These are phyloP conservation scores for Piscicola geometra DNA, from an alignment of 2,888 invertebrate genomes.

Conservation along the genomic window DNA sequence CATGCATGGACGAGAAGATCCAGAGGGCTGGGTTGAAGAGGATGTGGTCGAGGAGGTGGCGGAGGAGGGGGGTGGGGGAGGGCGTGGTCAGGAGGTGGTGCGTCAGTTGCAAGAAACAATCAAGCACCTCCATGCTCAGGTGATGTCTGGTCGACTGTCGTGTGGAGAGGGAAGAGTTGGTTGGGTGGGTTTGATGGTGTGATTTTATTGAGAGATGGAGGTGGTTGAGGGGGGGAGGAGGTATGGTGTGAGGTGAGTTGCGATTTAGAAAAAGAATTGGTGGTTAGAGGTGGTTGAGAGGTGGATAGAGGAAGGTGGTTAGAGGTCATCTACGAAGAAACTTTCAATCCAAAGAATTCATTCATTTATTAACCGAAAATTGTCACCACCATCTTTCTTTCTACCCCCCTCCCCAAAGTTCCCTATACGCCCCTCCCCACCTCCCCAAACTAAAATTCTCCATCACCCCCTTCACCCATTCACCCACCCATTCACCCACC, in stretches of 20 bases:
- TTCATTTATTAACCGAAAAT: too few species aligned
- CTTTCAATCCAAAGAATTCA: too few species aligned
- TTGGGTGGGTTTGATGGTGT: background rate
- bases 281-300: background rate
- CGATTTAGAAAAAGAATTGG: background rate
- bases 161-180: background rate
- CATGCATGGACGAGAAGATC: conserved; percentile 94
- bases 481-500: too few species aligned
- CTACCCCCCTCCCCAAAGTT: too few species aligned
- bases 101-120: conserved; percentile 59
- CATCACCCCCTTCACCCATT: too few species aligned
- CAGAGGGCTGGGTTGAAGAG: conserved; percentile 98
- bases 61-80: conserved; percentile 54
- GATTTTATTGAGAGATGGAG: background rate
- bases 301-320: too few species aligned
- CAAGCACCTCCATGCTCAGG: conserved; percentile 84
- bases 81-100: conserved; percentile 53
- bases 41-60: conserved; percentile 94
- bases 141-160: conserved; percentile 65
- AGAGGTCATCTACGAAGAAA: too few species aligned
- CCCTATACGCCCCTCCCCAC: too few species aligned
- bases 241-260: background rate
- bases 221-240: background rate
- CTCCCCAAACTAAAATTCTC: too few species aligned
- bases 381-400: too few species aligned